Evolutionary conservation across 2,888 invertebrate genomes (phyloP).

Genomic region (Chrysolina oricalcia): DNA sequence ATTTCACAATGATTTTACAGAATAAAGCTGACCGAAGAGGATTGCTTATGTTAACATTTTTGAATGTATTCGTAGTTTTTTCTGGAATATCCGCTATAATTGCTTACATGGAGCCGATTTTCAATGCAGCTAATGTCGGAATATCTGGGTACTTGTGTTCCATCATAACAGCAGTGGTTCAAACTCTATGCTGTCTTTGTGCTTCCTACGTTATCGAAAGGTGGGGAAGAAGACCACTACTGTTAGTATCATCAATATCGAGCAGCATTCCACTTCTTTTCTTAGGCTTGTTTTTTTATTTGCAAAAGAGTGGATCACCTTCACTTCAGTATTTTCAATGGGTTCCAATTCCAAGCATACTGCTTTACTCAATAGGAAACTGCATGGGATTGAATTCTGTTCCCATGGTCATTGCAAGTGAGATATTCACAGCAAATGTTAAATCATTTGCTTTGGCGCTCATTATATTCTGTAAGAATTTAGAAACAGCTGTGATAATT

Average conservation of each 20-base stretch:
- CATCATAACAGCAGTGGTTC: neutral
- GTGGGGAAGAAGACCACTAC: constrained; percentile 74
- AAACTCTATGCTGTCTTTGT: neutral
- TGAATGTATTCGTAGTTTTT: neutral
- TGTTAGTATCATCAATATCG: constrained; percentile 82
- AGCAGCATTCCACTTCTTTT: neutral
- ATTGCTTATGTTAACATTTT: too few relatives aligned
- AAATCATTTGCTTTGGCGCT: constrained; percentile 10
- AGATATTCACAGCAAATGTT: constrained; percentile 59
- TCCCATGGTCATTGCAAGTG: neutral
- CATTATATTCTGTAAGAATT: neutral
- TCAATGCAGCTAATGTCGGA: constrained; percentile 76
- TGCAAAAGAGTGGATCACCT: neutral
- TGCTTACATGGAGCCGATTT: constrained; percentile 85
- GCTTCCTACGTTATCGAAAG: constrained; percentile 71
- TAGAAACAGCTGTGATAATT: neutral
- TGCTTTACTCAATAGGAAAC: neutral
- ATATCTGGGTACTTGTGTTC: neutral
- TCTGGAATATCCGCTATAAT: constrained; percentile 76
- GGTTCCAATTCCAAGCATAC: neutral
- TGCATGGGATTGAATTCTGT: neutral
- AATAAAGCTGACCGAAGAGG: too few relatives aligned
- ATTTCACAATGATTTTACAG: too few relatives aligned
- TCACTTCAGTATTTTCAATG: neutral
- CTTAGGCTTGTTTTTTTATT: neutral